Percentiles rank a stretch among this genome's conserved stretches.
phyloP scores from a whole-genome alignment of 2,888 invertebrate species.

The Coleophora deauratella region DNA sequence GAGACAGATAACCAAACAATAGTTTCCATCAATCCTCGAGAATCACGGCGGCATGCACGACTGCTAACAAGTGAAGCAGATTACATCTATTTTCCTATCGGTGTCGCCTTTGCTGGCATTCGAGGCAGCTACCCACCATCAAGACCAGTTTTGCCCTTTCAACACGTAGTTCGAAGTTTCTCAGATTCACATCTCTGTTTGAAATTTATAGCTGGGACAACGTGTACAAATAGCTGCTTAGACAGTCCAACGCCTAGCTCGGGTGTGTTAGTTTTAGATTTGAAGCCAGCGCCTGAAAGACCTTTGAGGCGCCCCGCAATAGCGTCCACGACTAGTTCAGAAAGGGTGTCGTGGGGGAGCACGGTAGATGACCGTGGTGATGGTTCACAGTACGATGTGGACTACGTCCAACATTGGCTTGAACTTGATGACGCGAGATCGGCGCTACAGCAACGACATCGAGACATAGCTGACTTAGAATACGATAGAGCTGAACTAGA shows the following conservation, averaged over 20 bases:
- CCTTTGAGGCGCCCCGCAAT: slow-evolving; percentile 75
- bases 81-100: slow-evolving; percentile 79
- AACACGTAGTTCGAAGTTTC: slow-evolving; percentile 82
- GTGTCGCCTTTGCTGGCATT: slow-evolving; percentile 76
- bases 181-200: slow-evolving; percentile 84
- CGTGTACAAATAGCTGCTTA: slow-evolving; percentile 67
- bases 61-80: slow-evolving; percentile 77
- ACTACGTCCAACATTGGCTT: slow-evolving; percentile 85
- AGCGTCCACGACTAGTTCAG: slow-evolving; percentile 62
- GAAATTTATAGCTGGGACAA: slow-evolving; percentile 77
- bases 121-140: slow-evolving; percentile 83
- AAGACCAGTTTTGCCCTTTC: slow-evolving; percentile 79
- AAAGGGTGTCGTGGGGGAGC: slow-evolving; percentile 75
- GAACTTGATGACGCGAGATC: slow-evolving; percentile 82
- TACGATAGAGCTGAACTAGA: slow-evolving; percentile 85
- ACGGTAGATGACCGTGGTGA: slow-evolving; percentile 73
- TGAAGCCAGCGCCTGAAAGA: slow-evolving; percentile 72
- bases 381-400: slow-evolving; percentile 78
- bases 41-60: slow-evolving; percentile 69
- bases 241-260: slow-evolving; percentile 76
- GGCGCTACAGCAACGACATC: slow-evolving; percentile 78
- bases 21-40: slow-evolving; percentile 64
- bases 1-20: slow-evolving; percentile 78
- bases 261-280: slow-evolving; percentile 75
- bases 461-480: slow-evolving; percentile 80